Percentiles rank a stretch among this genome's conserved stretches.
Evolutionary conservation across 2,888 invertebrate species (phyloP).

Genomic region (Scrobipalpa atriplicella): DNA sequence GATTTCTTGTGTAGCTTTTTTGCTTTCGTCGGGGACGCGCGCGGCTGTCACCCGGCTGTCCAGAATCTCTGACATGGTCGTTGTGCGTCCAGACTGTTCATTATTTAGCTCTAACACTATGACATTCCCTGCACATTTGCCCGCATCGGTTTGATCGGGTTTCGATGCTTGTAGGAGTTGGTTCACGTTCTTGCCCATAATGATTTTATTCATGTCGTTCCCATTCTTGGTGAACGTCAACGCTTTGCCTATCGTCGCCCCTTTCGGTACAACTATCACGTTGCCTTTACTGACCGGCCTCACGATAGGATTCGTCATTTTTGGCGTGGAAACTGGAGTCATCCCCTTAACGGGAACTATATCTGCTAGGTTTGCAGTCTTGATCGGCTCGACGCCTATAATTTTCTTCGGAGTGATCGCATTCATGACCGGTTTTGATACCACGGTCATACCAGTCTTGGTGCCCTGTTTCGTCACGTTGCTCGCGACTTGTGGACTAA

Average conservation of each 20-base stretch:
- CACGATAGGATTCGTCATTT: constrained; percentile 72
- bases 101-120: constrained; percentile 77
- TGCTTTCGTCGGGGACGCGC: constrained; percentile 49
- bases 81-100: constrained; percentile 71
- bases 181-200: constrained; percentile 79
- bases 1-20: constrained; percentile 58
- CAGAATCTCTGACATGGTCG: constrained; percentile 76
- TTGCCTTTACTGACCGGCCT: constrained; percentile 79
- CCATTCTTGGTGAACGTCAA: constrained; percentile 74
- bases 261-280: constrained; percentile 84
- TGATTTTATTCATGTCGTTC: constrained; percentile 77
- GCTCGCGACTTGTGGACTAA: constrained; percentile 64
- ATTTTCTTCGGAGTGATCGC: constrained; percentile 32
- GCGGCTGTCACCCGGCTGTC: constrained; percentile 58
- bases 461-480: constrained; percentile 47
- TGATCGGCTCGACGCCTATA: constrained; percentile 51
- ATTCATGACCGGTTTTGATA: constrained; percentile 61
- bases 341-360: constrained; percentile 74
- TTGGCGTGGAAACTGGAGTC: constrained; percentile 64
- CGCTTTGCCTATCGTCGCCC: constrained; percentile 76
- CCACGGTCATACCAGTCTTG: constrained; percentile 56
- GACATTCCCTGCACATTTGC: constrained; percentile 71
- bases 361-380: constrained; percentile 76
- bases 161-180: constrained; percentile 72
- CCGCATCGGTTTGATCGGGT: constrained; percentile 60